phyloP scores from a whole-genome alignment of 2,797 vertebrate genomes.

The Rhodeus uyekii region DNA sequence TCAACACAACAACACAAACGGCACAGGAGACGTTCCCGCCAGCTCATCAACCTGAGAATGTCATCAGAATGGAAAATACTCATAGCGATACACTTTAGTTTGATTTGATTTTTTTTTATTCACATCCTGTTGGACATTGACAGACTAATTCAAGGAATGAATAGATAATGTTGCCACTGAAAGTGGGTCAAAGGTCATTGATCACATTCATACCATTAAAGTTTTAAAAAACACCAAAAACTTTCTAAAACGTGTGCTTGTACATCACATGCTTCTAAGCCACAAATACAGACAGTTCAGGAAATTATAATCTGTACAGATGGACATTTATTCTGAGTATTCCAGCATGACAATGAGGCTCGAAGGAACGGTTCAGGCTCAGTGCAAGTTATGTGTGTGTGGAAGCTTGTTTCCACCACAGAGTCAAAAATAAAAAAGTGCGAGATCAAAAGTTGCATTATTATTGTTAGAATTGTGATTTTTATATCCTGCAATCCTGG shows the following conservation, averaged over 20 bases:
- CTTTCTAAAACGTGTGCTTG: slow-evolving; percentile 25
- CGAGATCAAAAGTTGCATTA: too few relatives aligned
- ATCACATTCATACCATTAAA: slow-evolving; percentile 77
- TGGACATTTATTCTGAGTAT: slow-evolving; percentile 57
- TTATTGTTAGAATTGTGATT: too few relatives aligned
- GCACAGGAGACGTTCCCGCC: not conserved
- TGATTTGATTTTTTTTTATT: slow-evolving; percentile 35
- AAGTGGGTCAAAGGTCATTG: slow-evolving; percentile 66
- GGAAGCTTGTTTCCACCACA: not conserved
- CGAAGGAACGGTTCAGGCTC: not conserved
- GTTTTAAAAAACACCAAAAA: slow-evolving; percentile 55
- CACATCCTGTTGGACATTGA: slow-evolving; percentile 4
- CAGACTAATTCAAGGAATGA: slow-evolving; percentile 19
- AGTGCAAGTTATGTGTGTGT: not conserved
- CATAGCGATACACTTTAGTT: not conserved
- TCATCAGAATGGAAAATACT: too few relatives aligned
- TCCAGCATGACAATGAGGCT: slow-evolving; percentile 64
- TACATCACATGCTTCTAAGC: slow-evolving; percentile 53
- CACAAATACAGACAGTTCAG: slow-evolving; percentile 36
- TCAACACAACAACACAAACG: not conserved
- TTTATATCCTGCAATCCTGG: too few relatives aligned
- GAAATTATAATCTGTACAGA: slow-evolving; percentile 40
- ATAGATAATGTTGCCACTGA: not conserved
- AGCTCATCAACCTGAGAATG: too few relatives aligned
- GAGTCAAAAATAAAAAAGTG: not conserved